Base-by-base conservation (phyloP, 2,888 invertebrate genomes). In the Macrophya annulata region DNA sequence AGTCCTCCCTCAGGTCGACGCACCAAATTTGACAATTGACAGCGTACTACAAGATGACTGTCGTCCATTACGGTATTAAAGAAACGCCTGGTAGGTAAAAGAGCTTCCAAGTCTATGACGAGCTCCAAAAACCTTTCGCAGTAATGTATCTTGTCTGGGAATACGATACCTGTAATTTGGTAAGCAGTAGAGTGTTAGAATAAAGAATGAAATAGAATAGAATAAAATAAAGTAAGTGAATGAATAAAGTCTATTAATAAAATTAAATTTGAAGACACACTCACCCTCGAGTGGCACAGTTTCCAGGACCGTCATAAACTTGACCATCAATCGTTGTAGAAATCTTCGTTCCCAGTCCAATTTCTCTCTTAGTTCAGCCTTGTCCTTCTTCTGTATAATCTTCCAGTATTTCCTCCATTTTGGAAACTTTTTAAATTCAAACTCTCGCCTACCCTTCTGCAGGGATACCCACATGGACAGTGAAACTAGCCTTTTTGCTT, bases 21-120 rank as follows among this genome's bases (percentile, higher is more conserved):
- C 0, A 96, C 93, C 68, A 99, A 95, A 84, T 96, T 95, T 2
- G 98, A 97, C 88, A 99, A 94, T 89, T 97, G 96, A 91, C 99
- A 98, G 82, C 97, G 96, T 12, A 99, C 98, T 74, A 99, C 97
- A 59, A 99, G 94, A 93, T 99, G 99, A 87, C 97, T 96, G 94
- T 99, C 98, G 92, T 99, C 99, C 93, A 99, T 95, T 0, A 99
- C 96, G 0, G 98, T 98, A 94, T 99, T 99, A 94, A 99, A 99
- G 94, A 99, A 99, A 79, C 99, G 95, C 59, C 99, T 95, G 0
- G 99, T 99, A 0, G 99, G 99, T 90, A 99, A 94, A 87, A 99
- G 94, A 0, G 99, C 98, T 92, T 99, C 99, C 89, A 99, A 94
- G 93, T 99, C 99, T 85, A 99, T 99, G 94, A 99, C 95, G 87